Percentiles rank a stretch among this genome's conserved stretches.
Evolutionary conservation across 2,113 vertebrate species (phyloP).

Genomic region (Atrichornis clamosus): DNA sequence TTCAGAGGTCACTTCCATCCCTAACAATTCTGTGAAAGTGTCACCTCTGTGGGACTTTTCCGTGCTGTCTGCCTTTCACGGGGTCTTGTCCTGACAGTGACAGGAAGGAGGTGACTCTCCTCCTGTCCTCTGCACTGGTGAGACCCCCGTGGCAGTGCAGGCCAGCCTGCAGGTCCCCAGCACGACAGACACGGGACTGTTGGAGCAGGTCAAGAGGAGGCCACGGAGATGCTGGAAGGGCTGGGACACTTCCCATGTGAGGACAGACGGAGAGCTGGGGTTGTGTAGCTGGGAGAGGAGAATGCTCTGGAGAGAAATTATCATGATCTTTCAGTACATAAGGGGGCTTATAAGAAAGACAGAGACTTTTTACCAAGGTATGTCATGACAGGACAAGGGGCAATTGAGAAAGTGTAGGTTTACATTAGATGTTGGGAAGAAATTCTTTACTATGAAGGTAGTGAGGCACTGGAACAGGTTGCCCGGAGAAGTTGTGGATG

Average conservation of each 20-base stretch:
- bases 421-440: not conserved
- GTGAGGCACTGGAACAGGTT: not conserved
- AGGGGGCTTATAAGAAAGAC: not conserved
- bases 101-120: not conserved
- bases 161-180: not conserved
- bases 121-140: accelerated
- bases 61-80: not conserved
- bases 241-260: too few species aligned
- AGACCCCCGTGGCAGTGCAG: not conserved
- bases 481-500: not conserved
- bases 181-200: too few species aligned
- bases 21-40: not conserved
- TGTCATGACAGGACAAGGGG: accelerated
- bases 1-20: not conserved
- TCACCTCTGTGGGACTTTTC: not conserved
- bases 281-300: not conserved
- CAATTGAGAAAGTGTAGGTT: not conserved
- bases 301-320: accelerated
- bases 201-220: not conserved
- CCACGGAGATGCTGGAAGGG: not conserved
- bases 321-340: not conserved
- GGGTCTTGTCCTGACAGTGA: accelerated
- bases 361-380: not conserved
- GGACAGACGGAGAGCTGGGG: not conserved
- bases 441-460: not conserved